A percentile compares a stretch with the other conserved stretches of the same genome.
phyloP scores from a whole-genome alignment of 2,888 invertebrate species.

The Cheilosia vernalis region DNA sequence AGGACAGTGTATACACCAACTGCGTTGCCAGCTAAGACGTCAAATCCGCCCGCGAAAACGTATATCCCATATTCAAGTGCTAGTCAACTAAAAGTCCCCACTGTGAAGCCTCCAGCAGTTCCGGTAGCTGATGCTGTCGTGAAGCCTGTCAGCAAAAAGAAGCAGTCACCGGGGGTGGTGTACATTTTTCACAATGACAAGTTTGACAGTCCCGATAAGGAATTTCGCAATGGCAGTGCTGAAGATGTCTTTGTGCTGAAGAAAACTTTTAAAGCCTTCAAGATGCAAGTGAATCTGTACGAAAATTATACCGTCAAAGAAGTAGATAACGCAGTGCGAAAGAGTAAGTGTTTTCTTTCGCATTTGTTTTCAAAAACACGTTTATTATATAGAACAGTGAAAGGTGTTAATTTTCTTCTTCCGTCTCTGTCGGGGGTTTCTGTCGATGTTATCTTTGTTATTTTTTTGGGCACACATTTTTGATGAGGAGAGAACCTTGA shows the following conservation, averaged over 20 bases:
- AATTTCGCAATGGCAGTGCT: conserved; percentile 79
- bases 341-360: conserved; percentile 78
- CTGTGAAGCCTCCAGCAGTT: background rate
- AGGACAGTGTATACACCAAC: conserved; percentile 23
- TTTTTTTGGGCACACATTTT: no score
- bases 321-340: conserved; percentile 78
- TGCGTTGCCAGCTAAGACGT: conserved; percentile 8
- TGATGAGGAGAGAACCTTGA: no score
- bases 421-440: no score
- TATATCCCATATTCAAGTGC: background rate
- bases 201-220: conserved; percentile 79
- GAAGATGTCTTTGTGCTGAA: conserved; percentile 79
- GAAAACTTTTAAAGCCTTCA: conserved; percentile 78
- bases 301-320: conserved; percentile 79
- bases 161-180: conserved; percentile 79
- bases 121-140: background rate
- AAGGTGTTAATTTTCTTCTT: no score
- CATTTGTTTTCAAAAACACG: background rate
- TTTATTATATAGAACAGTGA: background rate
- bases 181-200: conserved; percentile 81
- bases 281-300: conserved; percentile 78
- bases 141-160: conserved; percentile 34
- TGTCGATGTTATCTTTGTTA: no score
- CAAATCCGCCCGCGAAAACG: conserved; percentile 1
- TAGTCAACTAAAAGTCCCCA: background rate